phyloP scores from a whole-genome alignment of 2,797 vertebrate species.

The Pitangus sulphuratus region DNA sequence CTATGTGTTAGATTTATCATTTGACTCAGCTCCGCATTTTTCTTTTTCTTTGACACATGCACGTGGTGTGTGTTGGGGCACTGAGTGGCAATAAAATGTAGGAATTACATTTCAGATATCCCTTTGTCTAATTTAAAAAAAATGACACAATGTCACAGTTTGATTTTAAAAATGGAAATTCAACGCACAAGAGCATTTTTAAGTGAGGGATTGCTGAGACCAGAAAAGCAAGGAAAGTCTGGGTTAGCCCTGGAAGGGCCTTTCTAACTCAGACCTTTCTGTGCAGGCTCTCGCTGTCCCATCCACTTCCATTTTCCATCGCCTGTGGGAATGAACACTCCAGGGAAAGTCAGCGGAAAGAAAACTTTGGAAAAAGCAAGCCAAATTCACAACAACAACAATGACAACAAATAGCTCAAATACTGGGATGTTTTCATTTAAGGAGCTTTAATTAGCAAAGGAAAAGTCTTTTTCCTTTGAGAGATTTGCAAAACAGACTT shows the following conservation, averaged over 20 bases:
- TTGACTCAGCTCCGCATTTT: slow-evolving; percentile 42
- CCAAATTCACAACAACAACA: slow-evolving; percentile 43
- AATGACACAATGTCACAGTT: slow-evolving; percentile 11
- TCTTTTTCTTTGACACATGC: slow-evolving; percentile 23
- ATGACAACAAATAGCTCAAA: slow-evolving; percentile 36
- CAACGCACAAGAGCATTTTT: slow-evolving; percentile 35
- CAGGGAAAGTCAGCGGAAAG: slow-evolving; percentile 41
- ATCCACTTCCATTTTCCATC: slow-evolving; percentile 39
- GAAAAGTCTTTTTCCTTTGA: slow-evolving; percentile 39
- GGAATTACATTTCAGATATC: slow-evolving; percentile 49
- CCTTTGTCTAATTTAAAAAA: slow-evolving; percentile 18
- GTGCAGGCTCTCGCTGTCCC: neutral
- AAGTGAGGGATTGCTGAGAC: neutral
- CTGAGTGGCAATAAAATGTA: slow-evolving; percentile 22
- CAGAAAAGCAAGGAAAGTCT: slow-evolving; percentile 54
- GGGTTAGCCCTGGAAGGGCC: neutral
- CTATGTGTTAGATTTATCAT: slow-evolving; percentile 42
- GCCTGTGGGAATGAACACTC: slow-evolving; percentile 54
- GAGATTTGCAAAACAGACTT: slow-evolving; percentile 39
- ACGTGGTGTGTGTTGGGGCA: slow-evolving; percentile 49
- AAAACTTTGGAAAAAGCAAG: slow-evolving; percentile 58
- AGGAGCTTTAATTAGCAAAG: slow-evolving; percentile 62
- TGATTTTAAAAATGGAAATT: slow-evolving; percentile 66
- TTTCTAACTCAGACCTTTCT: neutral
- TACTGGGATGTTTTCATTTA: slow-evolving; percentile 48